Evolutionary conservation across 2,113 vertebrate genomes (phyloP), one percentile per base, ranked within the genome.

Genomic region (Pipra filicauda): DNA sequence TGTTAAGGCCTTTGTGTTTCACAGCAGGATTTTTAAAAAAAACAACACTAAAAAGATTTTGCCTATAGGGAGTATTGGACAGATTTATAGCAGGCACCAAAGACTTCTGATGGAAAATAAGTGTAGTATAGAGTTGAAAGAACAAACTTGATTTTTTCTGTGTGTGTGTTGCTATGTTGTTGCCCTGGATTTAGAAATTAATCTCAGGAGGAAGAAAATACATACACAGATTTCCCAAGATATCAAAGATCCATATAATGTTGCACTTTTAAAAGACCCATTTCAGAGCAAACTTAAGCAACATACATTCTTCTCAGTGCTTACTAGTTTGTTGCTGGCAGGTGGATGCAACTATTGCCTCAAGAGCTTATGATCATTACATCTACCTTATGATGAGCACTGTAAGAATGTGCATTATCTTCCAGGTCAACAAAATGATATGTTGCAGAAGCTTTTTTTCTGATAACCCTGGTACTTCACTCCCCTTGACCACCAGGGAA

Each of bases 31-130:
- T 82, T 84, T n/a, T 37, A 37, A 37, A 37, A 37, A 10, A 43
- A 82, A 81, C 82, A 69, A 41, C 48, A 92, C 48, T 64, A n/a
- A 37, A 84, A 92, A 89, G 73, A 94, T 87, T 89, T 87, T 96
- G 54, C 70, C 37, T 91, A 0, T 87, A 87, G 6, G 54, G 64
- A 75, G 51, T 73, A 64, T 70, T 89, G 55, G 77, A 44, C 48
- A 91, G 86, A 94, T 96, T 94, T 95, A 91, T 75, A 92, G 77
- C 91, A 95, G 77, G 64, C 58, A 85, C 95, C 33, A 83, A 95
- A 95, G 77, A 62, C 52, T 95, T 96, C 55, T 86, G 59, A 70
- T 74, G 48, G 87, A 91, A 95, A 85, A 64, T 89, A 91, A 90
- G 39, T 70, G 74, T 64, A 61, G 44, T 79, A 35, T 69, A 52